These are phyloP conservation scores for Sphaerophoria rueppellii DNA, from an alignment of 2,888 invertebrate genomes.

Conservation along the genomic window DNA sequence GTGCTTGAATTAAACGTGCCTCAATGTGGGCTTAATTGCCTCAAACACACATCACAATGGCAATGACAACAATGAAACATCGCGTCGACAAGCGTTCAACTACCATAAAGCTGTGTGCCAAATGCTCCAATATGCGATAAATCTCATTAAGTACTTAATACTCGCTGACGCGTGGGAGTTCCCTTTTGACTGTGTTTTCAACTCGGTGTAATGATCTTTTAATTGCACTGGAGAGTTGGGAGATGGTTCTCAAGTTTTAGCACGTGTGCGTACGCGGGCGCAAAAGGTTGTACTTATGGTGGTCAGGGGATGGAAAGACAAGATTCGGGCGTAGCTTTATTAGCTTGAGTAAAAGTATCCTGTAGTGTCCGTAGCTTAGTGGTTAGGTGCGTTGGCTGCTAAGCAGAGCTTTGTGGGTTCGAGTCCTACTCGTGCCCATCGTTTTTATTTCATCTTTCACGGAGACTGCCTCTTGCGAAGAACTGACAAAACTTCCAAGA, in stretches of 20 bases:
- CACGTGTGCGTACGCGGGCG: conserved; percentile 42
- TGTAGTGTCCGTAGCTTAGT: too few species aligned
- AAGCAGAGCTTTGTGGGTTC: too few species aligned
- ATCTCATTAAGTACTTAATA: conserved; percentile 67
- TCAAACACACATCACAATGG: conserved; percentile 67
- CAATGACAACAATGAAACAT: conserved; percentile 66
- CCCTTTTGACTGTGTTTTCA: conserved; percentile 8
- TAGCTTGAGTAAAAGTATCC: background rate
- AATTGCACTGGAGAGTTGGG: conserved; percentile 44
- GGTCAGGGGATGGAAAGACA: conserved; percentile 39
- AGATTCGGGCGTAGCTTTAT: background rate
- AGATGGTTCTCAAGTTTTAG: background rate
- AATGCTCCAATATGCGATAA: conserved; percentile 52
- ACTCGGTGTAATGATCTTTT: conserved; percentile 68
- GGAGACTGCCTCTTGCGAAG: too few species aligned
- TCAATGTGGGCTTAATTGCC: conserved; percentile 73
- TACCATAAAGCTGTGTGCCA: conserved; percentile 45
- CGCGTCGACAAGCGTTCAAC: conserved; percentile 68
- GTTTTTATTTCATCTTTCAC: too few species aligned
- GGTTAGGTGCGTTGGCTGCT: too few species aligned
- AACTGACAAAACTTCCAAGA: too few species aligned
- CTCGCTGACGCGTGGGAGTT: conserved; percentile 44
- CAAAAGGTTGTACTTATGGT: conserved; percentile 16
- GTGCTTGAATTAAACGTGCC: conserved; percentile 70
- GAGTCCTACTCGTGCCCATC: too few species aligned